These are phyloP conservation scores for Drosophila borealis DNA, from an alignment of 2,888 invertebrate species.

Conservation along the genomic window DNA sequence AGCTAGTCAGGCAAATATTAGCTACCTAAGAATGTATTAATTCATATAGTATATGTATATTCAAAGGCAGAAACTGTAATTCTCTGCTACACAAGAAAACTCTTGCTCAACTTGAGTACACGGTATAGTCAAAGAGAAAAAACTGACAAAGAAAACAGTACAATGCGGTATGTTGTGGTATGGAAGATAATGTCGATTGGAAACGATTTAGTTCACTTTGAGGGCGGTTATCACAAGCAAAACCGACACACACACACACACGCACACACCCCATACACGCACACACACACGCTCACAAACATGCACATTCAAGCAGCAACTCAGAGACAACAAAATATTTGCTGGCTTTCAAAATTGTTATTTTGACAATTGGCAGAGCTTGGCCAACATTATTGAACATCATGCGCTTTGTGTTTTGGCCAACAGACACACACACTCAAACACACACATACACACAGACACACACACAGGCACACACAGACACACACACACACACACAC, in stretches of 20 bases:
- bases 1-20: too few species aligned
- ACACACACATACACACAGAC: conserved; percentile 6
- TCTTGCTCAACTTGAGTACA: not conserved
- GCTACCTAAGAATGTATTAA: too few species aligned
- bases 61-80: too few species aligned
- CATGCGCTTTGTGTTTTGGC: conserved; percentile 31
- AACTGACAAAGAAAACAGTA: conserved; percentile 4
- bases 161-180: conserved; percentile 11
- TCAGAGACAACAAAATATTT: conserved; percentile 61
- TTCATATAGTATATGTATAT: too few species aligned
- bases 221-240: conserved; percentile 17
- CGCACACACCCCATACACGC: conserved; percentile 11
- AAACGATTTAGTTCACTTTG: conserved; percentile 54
- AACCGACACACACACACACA: conserved; percentile 5
- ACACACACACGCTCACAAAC: not conserved
- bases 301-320: not conserved
- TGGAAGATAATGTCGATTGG: conserved; percentile 57
- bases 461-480: conserved; percentile 8
- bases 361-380: conserved; percentile 56
- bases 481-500: conserved; percentile 6
- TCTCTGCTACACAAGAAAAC: not conserved
- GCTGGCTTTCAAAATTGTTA: conserved; percentile 64
- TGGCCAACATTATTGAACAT: conserved; percentile 33
- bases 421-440: conserved; percentile 14
- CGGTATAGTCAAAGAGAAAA: conserved; percentile 2